Evolutionary conservation across 2,797 vertebrate genomes (phyloP).

Genomic region (Chloroceryle amazona): DNA sequence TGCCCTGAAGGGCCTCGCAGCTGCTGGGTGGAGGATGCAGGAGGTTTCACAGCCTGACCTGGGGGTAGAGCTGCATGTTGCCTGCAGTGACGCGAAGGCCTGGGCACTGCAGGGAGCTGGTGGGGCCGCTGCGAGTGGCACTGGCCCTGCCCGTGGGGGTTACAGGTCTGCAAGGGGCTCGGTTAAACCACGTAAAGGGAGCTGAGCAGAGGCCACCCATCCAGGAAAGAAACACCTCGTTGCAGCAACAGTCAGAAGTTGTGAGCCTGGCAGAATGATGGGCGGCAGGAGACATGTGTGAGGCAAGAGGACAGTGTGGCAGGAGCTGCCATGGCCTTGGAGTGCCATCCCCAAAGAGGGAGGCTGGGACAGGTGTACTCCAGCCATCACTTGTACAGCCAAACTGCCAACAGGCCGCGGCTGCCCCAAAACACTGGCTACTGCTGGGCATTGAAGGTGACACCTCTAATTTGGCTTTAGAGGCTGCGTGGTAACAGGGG

Average conservation of each 20-base stretch:
- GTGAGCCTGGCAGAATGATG: background rate
- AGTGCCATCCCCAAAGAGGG: background rate
- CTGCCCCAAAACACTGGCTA: background rate
- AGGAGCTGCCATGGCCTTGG: background rate
- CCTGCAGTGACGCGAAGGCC: background rate
- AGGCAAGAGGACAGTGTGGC: background rate
- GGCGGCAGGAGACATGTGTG: background rate
- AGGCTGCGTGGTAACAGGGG: background rate
- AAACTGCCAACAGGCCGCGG: background rate
- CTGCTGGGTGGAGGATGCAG: background rate
- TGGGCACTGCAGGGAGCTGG: background rate
- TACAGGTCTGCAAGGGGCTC: background rate
- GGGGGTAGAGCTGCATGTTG: background rate
- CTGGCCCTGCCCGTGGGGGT: background rate
- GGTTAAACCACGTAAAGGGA: background rate
- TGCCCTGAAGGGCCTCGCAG: fast-evolving
- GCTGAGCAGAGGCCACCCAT: background rate
- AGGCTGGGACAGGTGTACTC: background rate
- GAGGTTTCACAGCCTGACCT: background rate
- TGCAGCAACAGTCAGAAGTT: background rate
- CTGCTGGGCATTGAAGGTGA: background rate
- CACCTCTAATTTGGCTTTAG: background rate
- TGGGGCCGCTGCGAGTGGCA: background rate
- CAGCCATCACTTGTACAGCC: background rate
- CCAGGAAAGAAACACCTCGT: background rate